phyloP scores from a whole-genome alignment of 2,113 vertebrate genomes.

The Gorsachius goisagi region DNA sequence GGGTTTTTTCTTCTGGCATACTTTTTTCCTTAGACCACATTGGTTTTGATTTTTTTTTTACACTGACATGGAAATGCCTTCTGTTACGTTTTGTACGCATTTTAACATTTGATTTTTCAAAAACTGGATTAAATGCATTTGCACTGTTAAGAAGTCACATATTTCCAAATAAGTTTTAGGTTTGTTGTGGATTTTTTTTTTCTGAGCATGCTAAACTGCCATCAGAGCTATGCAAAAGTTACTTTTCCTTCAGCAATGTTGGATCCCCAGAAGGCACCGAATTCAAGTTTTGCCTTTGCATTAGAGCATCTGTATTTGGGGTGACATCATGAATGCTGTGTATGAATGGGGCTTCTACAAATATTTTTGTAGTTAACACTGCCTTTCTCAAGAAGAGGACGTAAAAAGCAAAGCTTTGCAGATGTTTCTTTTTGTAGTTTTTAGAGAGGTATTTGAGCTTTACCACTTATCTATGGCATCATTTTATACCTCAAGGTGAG shows the following conservation, averaged over 20 bases:
- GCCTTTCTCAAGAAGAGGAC: neutral
- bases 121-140: neutral
- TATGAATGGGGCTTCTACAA: neutral
- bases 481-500: neutral
- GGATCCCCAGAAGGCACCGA: neutral
- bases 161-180: neutral
- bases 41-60: neutral
- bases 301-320: neutral
- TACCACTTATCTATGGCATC: neutral
- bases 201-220: neutral
- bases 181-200: rapidly evolving
- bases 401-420: neutral
- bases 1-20: neutral
- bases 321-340: neutral
- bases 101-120: neutral
- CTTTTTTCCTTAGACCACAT: neutral
- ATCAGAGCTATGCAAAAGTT: neutral
- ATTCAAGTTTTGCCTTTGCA: neutral
- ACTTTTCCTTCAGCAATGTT: neutral
- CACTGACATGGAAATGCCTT: neutral
- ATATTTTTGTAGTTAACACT: neutral
- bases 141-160: neutral
- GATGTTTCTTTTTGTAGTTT: neutral
- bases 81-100: neutral
- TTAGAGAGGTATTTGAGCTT: neutral